Conservation (phyloP, 2,888 invertebrate genomes). For the Cynaeus angustus region DNA sequence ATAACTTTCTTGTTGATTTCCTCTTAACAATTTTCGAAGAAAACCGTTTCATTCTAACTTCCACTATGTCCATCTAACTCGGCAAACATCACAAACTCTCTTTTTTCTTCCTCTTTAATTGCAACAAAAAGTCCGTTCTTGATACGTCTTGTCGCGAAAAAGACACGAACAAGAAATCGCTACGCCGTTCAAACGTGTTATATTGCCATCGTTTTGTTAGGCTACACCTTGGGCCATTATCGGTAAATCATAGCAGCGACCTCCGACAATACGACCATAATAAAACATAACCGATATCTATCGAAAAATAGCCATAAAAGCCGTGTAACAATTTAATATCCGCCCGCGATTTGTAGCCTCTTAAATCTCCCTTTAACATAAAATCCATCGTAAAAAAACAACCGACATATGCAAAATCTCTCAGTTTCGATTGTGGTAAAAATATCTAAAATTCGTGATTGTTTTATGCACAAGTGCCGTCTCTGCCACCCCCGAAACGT, state of each 20-base stretch:
- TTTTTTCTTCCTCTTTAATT: constrained; percentile 22
- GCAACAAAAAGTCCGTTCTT: constrained; percentile 12
- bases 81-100: background rate
- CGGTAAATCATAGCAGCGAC: constrained; percentile 57
- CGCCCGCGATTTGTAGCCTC: constrained; percentile 33
- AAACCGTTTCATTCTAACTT: background rate
- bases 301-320: constrained; percentile 50
- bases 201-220: constrained; percentile 65
- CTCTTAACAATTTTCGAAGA: background rate
- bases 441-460: too few relatives aligned
- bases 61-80: background rate
- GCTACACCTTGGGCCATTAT: constrained; percentile 61
- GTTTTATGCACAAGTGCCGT: too few relatives aligned
- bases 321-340: constrained; percentile 46
- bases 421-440: too few relatives aligned
- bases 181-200: constrained; percentile 61
- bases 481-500: background rate
- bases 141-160: constrained; percentile 19
- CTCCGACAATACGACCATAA: constrained; percentile 49
- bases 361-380: constrained; percentile 17
- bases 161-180: constrained; percentile 37
- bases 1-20: constrained; percentile 1
- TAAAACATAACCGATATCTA: constrained; percentile 54
- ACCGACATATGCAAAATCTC: constrained; percentile 7
- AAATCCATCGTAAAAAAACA: background rate